phyloP scores from a whole-genome alignment of 2,113 vertebrate species.

The Pelobates fuscus region DNA sequence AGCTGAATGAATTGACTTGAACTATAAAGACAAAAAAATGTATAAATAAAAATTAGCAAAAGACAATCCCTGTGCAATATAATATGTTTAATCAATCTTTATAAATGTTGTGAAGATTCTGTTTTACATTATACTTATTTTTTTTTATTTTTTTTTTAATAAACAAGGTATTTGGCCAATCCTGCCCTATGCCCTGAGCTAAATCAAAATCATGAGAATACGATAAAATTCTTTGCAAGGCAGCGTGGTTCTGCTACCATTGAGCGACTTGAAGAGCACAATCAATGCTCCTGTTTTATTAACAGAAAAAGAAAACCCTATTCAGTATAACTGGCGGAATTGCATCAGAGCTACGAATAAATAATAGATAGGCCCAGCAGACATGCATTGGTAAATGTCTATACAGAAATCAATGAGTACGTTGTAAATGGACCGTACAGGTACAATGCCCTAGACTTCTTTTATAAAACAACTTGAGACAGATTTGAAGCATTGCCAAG shows the following conservation, averaged over 20 bases:
- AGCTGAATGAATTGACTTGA: no score
- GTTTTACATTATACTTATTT: no score
- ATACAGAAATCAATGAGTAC: constrained; percentile 27
- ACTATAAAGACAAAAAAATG: no score
- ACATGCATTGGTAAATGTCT: constrained; percentile 23
- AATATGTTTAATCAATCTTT: no score
- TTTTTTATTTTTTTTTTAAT: background rate
- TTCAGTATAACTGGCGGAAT: constrained; percentile 25
- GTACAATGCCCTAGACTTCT: background rate
- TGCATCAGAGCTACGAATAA: constrained; percentile 31
- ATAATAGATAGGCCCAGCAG: constrained; percentile 38
- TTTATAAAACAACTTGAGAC: background rate
- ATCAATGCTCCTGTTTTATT: constrained; percentile 48
- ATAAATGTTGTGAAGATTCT: no score
- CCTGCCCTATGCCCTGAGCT: background rate
- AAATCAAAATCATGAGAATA: background rate
- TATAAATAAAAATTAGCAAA: no score
- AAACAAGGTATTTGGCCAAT: background rate
- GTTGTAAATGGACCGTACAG: background rate
- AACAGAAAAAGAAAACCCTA: constrained; percentile 8
- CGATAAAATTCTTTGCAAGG: constrained; percentile 11
- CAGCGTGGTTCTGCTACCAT: constrained; percentile 1
- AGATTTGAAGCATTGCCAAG: background rate
- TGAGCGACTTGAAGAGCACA: constrained; percentile 4
- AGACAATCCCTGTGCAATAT: no score